Conservation (phyloP, 2,113 vertebrate genomes). For the Pedetes capensis region DNA sequence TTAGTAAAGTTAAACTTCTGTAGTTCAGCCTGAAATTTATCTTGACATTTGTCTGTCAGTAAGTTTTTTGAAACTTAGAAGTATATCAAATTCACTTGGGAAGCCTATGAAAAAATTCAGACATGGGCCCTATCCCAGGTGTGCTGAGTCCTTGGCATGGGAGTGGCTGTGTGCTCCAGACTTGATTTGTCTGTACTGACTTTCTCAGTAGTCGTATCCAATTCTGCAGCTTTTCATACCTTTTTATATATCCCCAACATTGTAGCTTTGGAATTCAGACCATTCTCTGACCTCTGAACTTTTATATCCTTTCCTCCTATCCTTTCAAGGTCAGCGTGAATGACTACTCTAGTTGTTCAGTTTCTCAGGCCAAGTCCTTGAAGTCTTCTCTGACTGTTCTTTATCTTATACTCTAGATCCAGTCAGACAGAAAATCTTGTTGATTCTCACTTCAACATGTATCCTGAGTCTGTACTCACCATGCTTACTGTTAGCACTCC, state of each 20-base stretch:
- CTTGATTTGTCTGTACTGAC: neutral
- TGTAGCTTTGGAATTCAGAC: neutral
- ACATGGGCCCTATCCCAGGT: neutral
- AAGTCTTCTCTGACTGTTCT: neutral
- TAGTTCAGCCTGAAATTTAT: conserved; percentile 44
- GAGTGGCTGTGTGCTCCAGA: neutral
- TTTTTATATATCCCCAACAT: neutral
- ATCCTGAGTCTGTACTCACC: neutral
- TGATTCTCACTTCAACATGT: neutral
- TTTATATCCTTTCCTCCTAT: neutral
- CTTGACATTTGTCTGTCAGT: conserved; percentile 10
- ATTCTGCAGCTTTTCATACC: neutral
- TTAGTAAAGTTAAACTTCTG: conserved; percentile 38
- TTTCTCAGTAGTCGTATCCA: neutral
- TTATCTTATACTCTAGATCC: neutral
- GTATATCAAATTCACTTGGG: neutral
- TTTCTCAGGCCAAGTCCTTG: neutral
- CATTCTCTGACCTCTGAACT: neutral
- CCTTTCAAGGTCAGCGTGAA: neutral
- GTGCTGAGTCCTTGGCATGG: neutral
- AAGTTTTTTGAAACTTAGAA: conserved; percentile 2
- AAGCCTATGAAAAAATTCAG: neutral
- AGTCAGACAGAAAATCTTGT: neutral
- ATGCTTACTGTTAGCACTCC: neutral
- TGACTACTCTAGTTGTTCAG: neutral